Base-by-base conservation (phyloP, 2,797 vertebrate genomes). In the Mergus octosetaceus region DNA sequence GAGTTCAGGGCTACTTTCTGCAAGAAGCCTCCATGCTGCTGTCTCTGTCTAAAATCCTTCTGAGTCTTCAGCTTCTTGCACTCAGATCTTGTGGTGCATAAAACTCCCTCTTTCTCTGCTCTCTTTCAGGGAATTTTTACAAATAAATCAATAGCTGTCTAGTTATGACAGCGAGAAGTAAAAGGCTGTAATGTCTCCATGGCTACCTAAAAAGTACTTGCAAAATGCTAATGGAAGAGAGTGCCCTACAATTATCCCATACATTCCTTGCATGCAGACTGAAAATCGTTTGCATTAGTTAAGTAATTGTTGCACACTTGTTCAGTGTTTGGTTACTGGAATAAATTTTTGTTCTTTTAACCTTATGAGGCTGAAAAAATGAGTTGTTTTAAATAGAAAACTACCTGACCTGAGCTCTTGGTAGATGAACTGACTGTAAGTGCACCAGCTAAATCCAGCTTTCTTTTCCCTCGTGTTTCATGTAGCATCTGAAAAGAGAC, bases 241-340 rank as follows among this genome's bases (percentile, higher is more conserved):
- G 62, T 73, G 89, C 88, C 88, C 81, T 72, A 21, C 71, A 69
- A 41, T 91, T 94, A 89, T 74, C 28, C 65, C 90, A 86, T 71
- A 27, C 83, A 75, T 94, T 97, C 87, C 81, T 97, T 92, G 75
- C 84, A 49, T 14, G 82, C 17, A 45, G 91, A 80, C 70, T 92
- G 94, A 71, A 93, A 76, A 95, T 90, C 8, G n/a, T 96, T 96
- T 95, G 85, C 74, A 88, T 93, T 87, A 64, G 94, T 94, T 81
- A 86, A 93, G 81, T 56, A 94, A 65, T 91, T 6, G 3, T 89
- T 94, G 74, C 84, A 83, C 89, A 17, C 71, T 76, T 76, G 28
- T 84, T 75, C 4, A 0, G 53, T 91, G 69, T 94, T 95, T 51
- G 85, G 53, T 92, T 91, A 70, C 61, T 22, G 86, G 60, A 81